Percentiles rank a stretch among this genome's conserved stretches.
phyloP scores from a whole-genome alignment of 1,140 invertebrate species.

The Tenebrio molitor region DNA sequence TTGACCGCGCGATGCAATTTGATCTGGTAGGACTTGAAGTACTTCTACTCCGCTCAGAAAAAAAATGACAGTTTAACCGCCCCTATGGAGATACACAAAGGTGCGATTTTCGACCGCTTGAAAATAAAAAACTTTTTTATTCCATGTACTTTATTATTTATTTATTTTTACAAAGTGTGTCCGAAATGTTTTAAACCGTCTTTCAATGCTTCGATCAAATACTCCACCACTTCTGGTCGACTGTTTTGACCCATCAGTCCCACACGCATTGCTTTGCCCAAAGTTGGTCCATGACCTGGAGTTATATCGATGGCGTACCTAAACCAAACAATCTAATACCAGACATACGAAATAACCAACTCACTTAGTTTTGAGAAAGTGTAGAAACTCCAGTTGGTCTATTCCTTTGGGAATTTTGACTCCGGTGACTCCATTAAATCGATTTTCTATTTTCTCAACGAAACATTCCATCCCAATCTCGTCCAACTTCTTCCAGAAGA shows the following conservation, averaged over 20 bases:
- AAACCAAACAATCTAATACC: constrained; percentile 16
- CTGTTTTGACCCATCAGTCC: constrained; percentile 28
- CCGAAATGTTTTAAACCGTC: not conserved
- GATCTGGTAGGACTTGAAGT: too few species aligned
- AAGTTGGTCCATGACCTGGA: constrained; percentile 7
- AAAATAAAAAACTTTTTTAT: too few species aligned
- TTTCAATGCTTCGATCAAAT: not conserved
- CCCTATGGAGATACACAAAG: too few species aligned
- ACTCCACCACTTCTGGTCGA: constrained; percentile 18
- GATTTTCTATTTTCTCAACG: constrained; percentile 38
- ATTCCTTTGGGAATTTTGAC: constrained; percentile 7
- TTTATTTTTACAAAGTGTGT: too few species aligned
- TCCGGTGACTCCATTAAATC: constrained; percentile 29
- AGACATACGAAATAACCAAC: not conserved
- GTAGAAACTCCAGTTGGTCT: not conserved
- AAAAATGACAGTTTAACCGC: too few species aligned
- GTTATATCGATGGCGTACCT: constrained; percentile 35
- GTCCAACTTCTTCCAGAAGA: constrained; percentile 29
- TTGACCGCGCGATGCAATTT: too few species aligned
- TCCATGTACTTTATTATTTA: too few species aligned
- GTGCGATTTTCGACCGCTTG: too few species aligned
- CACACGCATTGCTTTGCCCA: constrained; percentile 10
- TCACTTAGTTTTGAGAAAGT: constrained; percentile 9
- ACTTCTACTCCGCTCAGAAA: too few species aligned
- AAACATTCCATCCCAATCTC: constrained; percentile 16